A percentile compares a stretch with the other conserved stretches of the same genome.
These are phyloP conservation scores for Porites rus DNA, from an alignment of 92 coral and sea anemone species.

Conservation along the genomic window DNA sequence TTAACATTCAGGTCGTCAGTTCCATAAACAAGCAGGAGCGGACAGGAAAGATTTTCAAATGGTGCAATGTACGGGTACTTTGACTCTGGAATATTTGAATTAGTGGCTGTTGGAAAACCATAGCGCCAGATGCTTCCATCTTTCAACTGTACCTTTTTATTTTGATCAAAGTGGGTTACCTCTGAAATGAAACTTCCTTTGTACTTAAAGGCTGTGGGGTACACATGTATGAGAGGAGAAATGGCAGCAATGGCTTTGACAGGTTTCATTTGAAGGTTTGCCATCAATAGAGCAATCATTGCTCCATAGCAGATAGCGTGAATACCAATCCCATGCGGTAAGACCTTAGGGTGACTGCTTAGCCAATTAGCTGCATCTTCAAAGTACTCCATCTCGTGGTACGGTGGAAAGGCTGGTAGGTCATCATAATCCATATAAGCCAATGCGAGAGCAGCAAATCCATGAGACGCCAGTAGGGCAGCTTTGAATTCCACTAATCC, in stretches of 20 bases:
- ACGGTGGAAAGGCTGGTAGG: conserved; percentile 43
- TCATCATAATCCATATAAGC: conserved; percentile 67
- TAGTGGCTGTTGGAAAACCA: conserved; percentile 1
- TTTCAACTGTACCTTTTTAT: not conserved
- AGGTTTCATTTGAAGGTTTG: conserved; percentile 35
- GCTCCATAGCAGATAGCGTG: conserved; percentile 58
- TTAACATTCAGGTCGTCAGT: not conserved
- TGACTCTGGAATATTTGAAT: not conserved
- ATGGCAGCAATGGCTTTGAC: conserved; percentile 53
- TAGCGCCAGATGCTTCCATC: conserved; percentile 17
- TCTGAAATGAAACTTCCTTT: conserved; percentile 20
- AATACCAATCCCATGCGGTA: conserved; percentile 58
- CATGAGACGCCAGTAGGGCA: conserved; percentile 75
- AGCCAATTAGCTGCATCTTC: conserved; percentile 75
- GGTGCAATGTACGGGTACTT: not conserved
- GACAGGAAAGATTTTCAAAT: not conserved
- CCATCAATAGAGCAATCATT: conserved; percentile 53
- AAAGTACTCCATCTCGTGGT: conserved; percentile 69
- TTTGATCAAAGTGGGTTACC: not conserved
- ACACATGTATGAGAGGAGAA: conserved; percentile 22
- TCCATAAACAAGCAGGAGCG: not conserved
- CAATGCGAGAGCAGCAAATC: conserved; percentile 70
- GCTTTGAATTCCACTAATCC: conserved; percentile 65
- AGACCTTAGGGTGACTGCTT: conserved; percentile 60
- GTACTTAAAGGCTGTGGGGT: not conserved